A percentile compares a stretch with the other conserved stretches of the same genome.
Evolutionary conservation across 2,797 vertebrate species (phyloP).

Genomic region (Helarctos malayanus): DNA sequence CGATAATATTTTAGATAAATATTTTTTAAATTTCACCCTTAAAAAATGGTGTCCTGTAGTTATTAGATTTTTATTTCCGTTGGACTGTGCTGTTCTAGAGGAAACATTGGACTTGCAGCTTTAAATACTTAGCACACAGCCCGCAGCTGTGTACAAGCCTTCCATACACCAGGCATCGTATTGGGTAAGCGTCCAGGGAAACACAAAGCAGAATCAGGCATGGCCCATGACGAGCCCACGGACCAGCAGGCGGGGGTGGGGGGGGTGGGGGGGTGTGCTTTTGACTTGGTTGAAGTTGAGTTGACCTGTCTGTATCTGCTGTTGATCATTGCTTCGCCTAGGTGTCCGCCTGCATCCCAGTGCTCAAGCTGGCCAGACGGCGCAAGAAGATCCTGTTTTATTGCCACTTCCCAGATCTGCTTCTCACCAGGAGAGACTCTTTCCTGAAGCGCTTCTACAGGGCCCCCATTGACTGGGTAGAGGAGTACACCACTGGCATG

Average conservation of each 20-base stretch:
- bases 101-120: constrained; percentile 1
- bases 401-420: constrained; percentile 98
- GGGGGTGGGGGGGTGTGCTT: neutral
- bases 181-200: neutral
- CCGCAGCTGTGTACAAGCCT: neutral
- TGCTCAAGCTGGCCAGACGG: constrained; percentile 93
- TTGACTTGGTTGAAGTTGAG: neutral
- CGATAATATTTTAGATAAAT: neutral
- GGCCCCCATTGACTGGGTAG: constrained; percentile 95
- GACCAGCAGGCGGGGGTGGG: neutral
- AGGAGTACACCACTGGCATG: constrained; percentile 98
- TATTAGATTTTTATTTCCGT: neutral
- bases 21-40: neutral
- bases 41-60: neutral
- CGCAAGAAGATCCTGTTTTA: constrained; percentile 98
- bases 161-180: rapidly evolving
- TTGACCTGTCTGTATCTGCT: neutral
- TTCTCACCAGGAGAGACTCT: constrained; percentile 94
- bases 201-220: neutral
- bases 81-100: neutral
- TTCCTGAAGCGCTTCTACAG: constrained; percentile 94
- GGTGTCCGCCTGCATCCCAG: constrained; percentile 98
- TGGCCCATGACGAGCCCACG: neutral
- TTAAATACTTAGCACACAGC: neutral
- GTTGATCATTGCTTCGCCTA: constrained; percentile 80